Conservation (phyloP, 92 coral and sea anemone species). For the Phenganax stokvisi region DNA sequence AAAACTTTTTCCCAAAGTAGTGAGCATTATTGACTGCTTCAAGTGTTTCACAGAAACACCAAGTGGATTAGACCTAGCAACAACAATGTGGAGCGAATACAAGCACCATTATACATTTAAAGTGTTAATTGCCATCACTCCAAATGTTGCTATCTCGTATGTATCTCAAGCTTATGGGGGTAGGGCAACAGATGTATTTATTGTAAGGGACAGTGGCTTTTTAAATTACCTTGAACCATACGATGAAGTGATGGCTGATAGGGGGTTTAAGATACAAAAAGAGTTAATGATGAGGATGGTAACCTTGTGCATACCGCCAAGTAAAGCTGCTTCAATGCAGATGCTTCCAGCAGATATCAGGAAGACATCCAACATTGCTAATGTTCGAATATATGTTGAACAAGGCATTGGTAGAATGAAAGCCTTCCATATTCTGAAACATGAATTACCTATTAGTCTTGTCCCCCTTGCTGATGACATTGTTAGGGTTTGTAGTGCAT, state of each 20-base stretch:
- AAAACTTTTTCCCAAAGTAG: no score
- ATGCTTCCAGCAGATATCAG: no score
- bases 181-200: no score
- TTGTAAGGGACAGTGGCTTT: no score
- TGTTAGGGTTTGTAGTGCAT: neutral
- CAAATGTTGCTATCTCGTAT: no score
- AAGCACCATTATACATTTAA: no score
- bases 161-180: no score
- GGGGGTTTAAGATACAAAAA: neutral
- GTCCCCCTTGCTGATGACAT: neutral
- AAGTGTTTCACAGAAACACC: no score
- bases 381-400: neutral
- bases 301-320: neutral
- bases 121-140: no score
- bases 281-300: neutral
- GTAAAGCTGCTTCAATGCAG: constrained; percentile 4
- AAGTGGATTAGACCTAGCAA: no score
- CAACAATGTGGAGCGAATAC: no score
- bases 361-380: neutral
- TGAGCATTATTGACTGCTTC: no score
- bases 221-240: neutral
- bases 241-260: neutral
- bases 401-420: neutral
- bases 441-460: neutral
- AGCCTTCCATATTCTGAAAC: neutral